Conservation (phyloP, 2,888 invertebrate species). For the Amaurobius ferox region DNA sequence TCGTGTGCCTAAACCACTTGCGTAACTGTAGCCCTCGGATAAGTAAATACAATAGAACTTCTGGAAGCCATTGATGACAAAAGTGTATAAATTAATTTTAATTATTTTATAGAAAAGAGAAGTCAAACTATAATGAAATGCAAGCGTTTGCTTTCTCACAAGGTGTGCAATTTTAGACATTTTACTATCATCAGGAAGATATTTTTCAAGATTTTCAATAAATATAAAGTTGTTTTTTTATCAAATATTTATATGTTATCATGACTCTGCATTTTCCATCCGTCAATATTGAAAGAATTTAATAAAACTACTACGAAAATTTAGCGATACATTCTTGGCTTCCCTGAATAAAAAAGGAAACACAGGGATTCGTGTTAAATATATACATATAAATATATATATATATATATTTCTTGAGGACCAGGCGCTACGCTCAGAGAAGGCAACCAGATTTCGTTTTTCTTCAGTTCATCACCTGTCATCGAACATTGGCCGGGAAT, state of each 20-base stretch:
- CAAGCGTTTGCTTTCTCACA: neutral
- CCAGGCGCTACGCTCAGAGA: conserved; percentile 51
- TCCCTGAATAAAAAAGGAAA: no score
- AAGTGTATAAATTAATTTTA: neutral
- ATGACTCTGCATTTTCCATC: conserved; percentile 2
- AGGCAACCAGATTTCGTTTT: conserved; percentile 59
- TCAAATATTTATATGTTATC: neutral
- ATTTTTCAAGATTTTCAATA: conserved; percentile 6
- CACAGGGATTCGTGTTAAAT: no score
- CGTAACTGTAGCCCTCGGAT: conserved; percentile 18
- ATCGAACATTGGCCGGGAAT: conserved; percentile 53
- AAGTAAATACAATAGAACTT: neutral
- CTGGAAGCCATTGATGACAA: neutral
- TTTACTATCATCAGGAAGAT: neutral
- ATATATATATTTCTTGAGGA: conserved; percentile 48
- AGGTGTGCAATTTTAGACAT: conserved; percentile 5
- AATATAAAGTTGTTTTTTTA: conserved; percentile 7
- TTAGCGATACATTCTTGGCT: neutral
- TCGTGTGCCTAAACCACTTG: conserved; percentile 61
- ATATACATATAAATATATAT: neutral
- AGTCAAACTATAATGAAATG: neutral
- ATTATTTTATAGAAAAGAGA: neutral
- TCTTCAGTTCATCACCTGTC: conserved; percentile 59
- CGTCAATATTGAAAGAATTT: neutral
- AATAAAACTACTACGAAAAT: neutral